phyloP scores from a whole-genome alignment of 2,113 vertebrate species.

The Poeciliopsis retropinna region DNA sequence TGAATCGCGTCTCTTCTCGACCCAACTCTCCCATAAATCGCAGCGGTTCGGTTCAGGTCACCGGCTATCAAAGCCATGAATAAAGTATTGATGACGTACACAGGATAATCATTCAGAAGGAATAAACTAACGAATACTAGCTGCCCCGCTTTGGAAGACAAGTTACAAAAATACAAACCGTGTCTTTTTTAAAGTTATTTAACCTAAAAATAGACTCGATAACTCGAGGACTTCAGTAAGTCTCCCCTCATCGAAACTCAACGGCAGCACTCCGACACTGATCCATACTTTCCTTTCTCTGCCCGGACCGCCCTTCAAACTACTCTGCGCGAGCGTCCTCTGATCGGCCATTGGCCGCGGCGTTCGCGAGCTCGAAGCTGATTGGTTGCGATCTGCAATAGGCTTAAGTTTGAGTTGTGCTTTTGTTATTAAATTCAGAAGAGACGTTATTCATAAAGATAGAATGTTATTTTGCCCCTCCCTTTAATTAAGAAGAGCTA shows the following conservation, averaged over 20 bases:
- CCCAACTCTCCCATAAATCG: conserved; percentile 44
- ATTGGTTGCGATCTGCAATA: conserved; percentile 69
- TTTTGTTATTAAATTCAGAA: conserved; percentile 68
- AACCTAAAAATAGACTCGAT: not conserved
- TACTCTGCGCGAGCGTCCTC: conserved; percentile 33
- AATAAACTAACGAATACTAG: conserved; percentile 1
- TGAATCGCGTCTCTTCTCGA: conserved; percentile 48
- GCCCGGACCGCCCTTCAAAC: conserved; percentile 74
- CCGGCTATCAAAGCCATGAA: conserved; percentile 77
- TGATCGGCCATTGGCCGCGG: conserved; percentile 69
- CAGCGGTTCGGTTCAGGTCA: conserved; percentile 65
- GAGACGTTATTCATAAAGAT: conserved; percentile 73
- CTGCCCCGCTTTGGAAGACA: too few relatives aligned
- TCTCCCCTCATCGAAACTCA: not conserved
- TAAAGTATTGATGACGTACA: conserved; percentile 6
- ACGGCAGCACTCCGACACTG: not conserved
- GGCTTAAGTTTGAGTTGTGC: conserved; percentile 77
- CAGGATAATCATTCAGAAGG: conserved; percentile 18
- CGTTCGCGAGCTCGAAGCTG: conserved; percentile 40
- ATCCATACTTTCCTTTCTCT: conserved; percentile 63
- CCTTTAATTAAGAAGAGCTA: conserved; percentile 37
- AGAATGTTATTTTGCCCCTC: conserved; percentile 27
- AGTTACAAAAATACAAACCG: not conserved
- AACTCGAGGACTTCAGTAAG: not conserved
- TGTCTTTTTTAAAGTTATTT: not conserved